phyloP scores from a whole-genome alignment of 2,797 vertebrate species.

The Gambusia yucatana region DNA sequence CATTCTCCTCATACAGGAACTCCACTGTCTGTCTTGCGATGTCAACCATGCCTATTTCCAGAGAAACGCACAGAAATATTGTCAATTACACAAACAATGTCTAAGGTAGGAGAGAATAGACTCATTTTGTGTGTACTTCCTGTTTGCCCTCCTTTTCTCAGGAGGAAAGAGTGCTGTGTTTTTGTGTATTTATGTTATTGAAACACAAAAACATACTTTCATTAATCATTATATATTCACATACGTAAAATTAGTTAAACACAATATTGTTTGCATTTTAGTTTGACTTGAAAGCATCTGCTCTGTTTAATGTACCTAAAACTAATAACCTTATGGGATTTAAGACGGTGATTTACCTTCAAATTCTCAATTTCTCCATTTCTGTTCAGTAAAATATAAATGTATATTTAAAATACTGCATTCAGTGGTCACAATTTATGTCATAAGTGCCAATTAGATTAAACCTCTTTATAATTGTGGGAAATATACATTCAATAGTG shows the following conservation, averaged over 20 bases:
- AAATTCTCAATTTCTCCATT: background rate
- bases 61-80: conserved; percentile 20
- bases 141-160: background rate
- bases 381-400: background rate
- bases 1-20: conserved; percentile 98
- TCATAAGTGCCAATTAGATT: background rate
- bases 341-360: no score
- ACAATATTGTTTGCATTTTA: background rate
- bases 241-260: background rate
- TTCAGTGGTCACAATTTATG: background rate
- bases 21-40: conserved; percentile 98
- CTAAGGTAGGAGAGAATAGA: background rate
- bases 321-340: background rate
- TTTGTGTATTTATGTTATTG: background rate
- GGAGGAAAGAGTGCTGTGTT: background rate
- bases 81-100: background rate
- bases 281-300: background rate
- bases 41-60: conserved; percentile 93
- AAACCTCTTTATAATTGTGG: background rate
- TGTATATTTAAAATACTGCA: background rate
- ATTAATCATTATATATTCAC: background rate
- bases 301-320: background rate
- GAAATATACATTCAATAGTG: background rate
- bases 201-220: background rate
- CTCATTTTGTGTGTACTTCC: background rate